phyloP scores from a whole-genome alignment of 2,797 vertebrate genomes.

The Notoglanidium macrostoma region DNA sequence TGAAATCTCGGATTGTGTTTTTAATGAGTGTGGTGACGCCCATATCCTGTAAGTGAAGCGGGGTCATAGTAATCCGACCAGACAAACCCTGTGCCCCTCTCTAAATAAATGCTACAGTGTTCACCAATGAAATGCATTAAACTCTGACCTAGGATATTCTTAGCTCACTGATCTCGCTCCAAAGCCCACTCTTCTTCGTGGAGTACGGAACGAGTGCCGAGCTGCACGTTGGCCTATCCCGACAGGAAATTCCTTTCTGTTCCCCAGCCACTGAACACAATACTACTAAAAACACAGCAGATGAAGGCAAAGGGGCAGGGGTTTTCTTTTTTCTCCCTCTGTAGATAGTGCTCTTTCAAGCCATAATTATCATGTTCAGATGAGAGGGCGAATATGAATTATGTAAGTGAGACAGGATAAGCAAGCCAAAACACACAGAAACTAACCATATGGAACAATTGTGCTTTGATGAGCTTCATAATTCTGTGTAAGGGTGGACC shows the following conservation, averaged over 20 bases:
- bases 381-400: constrained; percentile 55
- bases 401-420: constrained; percentile 60
- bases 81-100: constrained; percentile 52
- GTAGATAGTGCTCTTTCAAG: constrained; percentile 58
- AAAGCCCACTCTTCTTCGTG: constrained; percentile 46
- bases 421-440: constrained; percentile 58
- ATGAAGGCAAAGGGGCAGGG: constrained; percentile 52
- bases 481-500: constrained; percentile 17
- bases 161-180: constrained; percentile 56
- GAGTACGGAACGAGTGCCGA: constrained; percentile 61
- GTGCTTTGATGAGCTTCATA: constrained; percentile 51
- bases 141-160: constrained; percentile 67
- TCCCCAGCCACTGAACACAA: constrained; percentile 62
- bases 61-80: constrained; percentile 48
- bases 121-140: constrained; percentile 63
- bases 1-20: constrained; percentile 41
- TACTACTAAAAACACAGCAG: constrained; percentile 60
- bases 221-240: constrained; percentile 68
- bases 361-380: constrained; percentile 53
- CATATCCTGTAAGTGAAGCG: constrained; percentile 53
- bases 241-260: constrained; percentile 72
- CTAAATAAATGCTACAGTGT: constrained; percentile 64
- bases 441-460: constrained; percentile 60
- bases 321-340: constrained; percentile 45
- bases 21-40: constrained; percentile 48